These are phyloP conservation scores for Leptestheria dahalacensis DNA, from an alignment of 1,140 invertebrate species.

Conservation along the genomic window DNA sequence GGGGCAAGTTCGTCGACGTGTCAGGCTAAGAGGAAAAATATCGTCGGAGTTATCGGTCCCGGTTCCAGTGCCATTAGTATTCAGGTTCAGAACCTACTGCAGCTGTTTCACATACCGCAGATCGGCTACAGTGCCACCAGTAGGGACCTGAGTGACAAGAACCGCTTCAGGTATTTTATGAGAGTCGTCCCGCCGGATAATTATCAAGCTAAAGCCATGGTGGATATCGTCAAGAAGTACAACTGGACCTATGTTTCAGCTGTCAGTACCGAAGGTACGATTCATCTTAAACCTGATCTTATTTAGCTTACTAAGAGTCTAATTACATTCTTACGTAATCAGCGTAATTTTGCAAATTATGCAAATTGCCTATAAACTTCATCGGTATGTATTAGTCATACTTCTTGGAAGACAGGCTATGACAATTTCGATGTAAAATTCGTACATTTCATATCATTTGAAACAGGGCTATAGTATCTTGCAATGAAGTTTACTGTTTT, in stretches of 20 bases:
- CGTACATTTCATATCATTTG: too few species aligned
- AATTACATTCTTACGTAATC: too few species aligned
- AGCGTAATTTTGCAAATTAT: too few species aligned
- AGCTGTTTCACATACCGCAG: conserved; percentile 63
- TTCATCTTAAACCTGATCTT: too few species aligned
- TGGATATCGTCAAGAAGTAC: conserved; percentile 50
- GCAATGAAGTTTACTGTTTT: too few species aligned
- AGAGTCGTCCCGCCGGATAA: conserved; percentile 67
- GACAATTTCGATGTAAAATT: too few species aligned
- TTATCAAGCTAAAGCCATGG: conserved; percentile 60
- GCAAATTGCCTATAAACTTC: too few species aligned
- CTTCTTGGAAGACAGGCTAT: too few species aligned
- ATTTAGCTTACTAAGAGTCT: too few species aligned
- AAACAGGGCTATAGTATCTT: too few species aligned
- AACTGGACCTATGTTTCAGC: conserved; percentile 74
- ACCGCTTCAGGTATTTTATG: conserved; percentile 59
- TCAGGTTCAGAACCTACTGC: conserved; percentile 64
- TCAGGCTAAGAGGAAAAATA: conserved; percentile 29
- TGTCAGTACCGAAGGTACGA: conserved; percentile 62
- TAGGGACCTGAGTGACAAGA: conserved; percentile 58
- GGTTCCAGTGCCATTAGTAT: conserved; percentile 49
- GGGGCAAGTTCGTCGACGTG: conserved; percentile 12
- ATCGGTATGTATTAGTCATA: too few species aligned
- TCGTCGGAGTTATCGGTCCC: conserved; percentile 53
- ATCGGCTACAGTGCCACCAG: conserved; percentile 70